Evolutionary conservation across 2,888 invertebrate species (phyloP).

Genomic region (Exocentrus adspersus): DNA sequence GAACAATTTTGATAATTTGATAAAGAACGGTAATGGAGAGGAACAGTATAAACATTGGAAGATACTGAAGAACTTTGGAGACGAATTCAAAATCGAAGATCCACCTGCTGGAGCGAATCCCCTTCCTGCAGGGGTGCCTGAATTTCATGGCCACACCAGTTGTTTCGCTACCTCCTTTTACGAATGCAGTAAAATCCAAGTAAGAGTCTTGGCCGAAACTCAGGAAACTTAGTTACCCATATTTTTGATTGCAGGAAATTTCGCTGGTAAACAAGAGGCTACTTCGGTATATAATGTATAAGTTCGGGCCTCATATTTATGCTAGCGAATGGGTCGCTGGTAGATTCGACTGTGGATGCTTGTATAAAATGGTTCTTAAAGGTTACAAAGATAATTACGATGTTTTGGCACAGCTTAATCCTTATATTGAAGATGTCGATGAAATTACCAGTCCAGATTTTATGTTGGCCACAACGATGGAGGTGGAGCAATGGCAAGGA

Average conservation of each 20-base stretch:
- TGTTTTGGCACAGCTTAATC: constrained; percentile 15
- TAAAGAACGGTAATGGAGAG: constrained; percentile 66
- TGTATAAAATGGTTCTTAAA: constrained; percentile 55
- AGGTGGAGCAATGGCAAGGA: constrained; percentile 41
- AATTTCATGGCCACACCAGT: constrained; percentile 60
- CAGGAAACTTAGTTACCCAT: no score
- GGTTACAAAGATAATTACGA: constrained; percentile 28
- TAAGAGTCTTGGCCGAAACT: constrained; percentile 32
- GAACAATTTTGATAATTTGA: constrained; percentile 64
- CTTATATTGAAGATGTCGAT: neutral
- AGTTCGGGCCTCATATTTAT: constrained; percentile 66
- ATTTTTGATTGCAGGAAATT: constrained; percentile 38
- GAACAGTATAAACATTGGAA: constrained; percentile 61
- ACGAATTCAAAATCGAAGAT: constrained; percentile 65
- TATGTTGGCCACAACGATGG: constrained; percentile 13
- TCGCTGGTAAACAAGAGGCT: constrained; percentile 38
- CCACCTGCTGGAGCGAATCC: constrained; percentile 63
- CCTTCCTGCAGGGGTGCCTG: constrained; percentile 60
- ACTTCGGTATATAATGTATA: constrained; percentile 61
- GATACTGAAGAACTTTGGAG: constrained; percentile 59
- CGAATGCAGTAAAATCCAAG: constrained; percentile 64
- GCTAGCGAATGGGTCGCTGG: constrained; percentile 65
- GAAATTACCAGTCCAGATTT: neutral
- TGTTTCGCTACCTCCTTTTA: constrained; percentile 69
- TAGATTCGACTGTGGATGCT: constrained; percentile 65